These are phyloP conservation scores for Allophyes oxyacanthae DNA, from an alignment of 2,888 invertebrate genomes.

Conservation along the genomic window DNA sequence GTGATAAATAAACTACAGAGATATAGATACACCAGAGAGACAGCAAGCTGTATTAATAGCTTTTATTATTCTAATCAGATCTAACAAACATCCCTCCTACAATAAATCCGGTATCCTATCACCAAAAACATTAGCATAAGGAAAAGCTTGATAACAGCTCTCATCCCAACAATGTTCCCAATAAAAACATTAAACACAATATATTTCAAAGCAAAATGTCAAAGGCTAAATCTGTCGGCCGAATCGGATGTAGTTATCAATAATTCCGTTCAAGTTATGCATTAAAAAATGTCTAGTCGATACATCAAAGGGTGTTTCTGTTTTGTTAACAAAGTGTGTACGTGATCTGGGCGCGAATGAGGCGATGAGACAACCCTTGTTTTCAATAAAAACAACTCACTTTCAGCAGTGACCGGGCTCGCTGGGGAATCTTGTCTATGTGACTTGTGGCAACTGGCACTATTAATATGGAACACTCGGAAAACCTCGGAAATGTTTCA, in stretches of 20 bases:
- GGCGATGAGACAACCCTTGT: conserved; percentile 81
- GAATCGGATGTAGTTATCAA: conserved; percentile 76
- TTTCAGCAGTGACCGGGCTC: conserved; percentile 77
- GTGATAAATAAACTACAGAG: too few species aligned
- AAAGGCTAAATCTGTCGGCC: conserved; percentile 71
- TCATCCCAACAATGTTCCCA: conserved; percentile 20
- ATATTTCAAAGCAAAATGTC: conserved; percentile 61
- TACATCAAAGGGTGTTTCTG: conserved; percentile 82
- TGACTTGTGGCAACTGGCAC: conserved; percentile 36
- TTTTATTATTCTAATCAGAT: conserved; percentile 16
- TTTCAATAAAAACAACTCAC: conserved; percentile 84
- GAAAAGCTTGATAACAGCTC: conserved; percentile 25
- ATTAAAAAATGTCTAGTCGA: conserved; percentile 81
- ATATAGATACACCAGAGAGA: too few species aligned
- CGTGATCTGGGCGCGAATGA: conserved; percentile 83
- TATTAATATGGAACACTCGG: conserved; percentile 49
- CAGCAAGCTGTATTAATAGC: background rate
- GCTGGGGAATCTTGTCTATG: conserved; percentile 63
- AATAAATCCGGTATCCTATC: conserved; percentile 14
- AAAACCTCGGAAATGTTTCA: conserved; percentile 43
- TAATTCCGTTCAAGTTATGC: conserved; percentile 85
- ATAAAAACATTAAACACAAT: conserved; percentile 51
- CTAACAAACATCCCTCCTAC: conserved; percentile 4
- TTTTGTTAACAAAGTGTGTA: conserved; percentile 87
- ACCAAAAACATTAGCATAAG: conserved; percentile 37